Conservation (phyloP, 2,113 vertebrate species). For the Rhabdornis inornatus region DNA sequence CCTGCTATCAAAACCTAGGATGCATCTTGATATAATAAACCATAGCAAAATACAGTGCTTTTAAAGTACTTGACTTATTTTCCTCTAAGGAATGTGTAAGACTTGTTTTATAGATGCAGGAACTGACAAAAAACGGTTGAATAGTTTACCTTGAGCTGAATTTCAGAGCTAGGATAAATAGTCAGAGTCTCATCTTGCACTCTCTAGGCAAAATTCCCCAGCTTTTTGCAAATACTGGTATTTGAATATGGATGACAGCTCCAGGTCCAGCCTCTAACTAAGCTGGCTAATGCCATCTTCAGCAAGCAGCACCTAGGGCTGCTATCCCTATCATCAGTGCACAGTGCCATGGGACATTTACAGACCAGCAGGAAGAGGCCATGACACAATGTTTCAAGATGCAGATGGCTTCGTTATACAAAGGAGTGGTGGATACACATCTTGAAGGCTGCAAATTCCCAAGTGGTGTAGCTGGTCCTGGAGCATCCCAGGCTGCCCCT, state of each 20-base stretch:
- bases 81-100: neutral
- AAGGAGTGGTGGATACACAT: neutral
- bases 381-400: neutral
- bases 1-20: neutral
- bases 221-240: neutral
- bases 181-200: neutral
- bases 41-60: neutral
- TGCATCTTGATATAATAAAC: neutral
- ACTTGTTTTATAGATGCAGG: neutral
- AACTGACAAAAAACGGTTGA: neutral
- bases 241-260: neutral
- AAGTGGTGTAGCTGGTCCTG: neutral
- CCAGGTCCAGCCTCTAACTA: neutral
- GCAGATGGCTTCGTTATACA: neutral
- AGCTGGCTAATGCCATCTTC: neutral
- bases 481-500: neutral
- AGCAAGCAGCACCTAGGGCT: neutral
- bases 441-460: neutral
- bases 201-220: neutral
- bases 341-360: neutral
- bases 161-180: neutral
- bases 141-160: neutral
- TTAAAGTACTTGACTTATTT: neutral
- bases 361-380: neutral
- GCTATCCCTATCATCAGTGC: neutral